Evolutionary conservation across 1,140 invertebrate species (phyloP).

Genomic region (Anoplolepis gracilipes): DNA sequence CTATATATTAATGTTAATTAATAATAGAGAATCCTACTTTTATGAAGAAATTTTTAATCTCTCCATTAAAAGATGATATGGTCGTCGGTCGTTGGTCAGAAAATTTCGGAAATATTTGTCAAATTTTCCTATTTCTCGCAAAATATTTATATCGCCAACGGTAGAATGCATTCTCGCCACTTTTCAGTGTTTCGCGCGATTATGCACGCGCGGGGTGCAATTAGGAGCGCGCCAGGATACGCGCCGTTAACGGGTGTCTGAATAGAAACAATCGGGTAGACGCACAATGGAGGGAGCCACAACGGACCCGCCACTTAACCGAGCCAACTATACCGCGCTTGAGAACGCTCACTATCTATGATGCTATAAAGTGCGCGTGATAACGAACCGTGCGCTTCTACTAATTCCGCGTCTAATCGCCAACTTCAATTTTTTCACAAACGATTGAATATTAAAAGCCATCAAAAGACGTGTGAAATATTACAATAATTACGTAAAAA

Average conservation of each 20-base stretch:
- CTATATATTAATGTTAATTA: not conserved
- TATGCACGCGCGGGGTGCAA: conserved; percentile 51
- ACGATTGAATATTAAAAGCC: not conserved
- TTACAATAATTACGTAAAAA: conserved; percentile 16
- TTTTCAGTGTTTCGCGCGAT: conserved; percentile 44
- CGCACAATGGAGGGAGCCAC: conserved; percentile 70
- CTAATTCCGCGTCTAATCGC: not conserved
- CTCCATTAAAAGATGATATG: not conserved
- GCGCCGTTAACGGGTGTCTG: conserved; percentile 70
- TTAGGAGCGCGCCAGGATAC: conserved; percentile 70
- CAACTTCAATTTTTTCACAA: not conserved
- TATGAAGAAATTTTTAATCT: not conserved
- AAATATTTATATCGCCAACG: too few species aligned
- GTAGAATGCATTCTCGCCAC: not conserved
- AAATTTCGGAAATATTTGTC: not conserved
- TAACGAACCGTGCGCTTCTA: not conserved
- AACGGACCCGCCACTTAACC: conserved; percentile 74
- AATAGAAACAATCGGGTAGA: conserved; percentile 73
- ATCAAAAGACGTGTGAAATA: not conserved
- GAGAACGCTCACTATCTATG: conserved; percentile 59
- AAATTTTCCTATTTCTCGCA: not conserved
- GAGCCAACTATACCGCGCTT: conserved; percentile 61
- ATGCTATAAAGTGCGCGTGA: conserved; percentile 54
- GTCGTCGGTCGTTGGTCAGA: too few species aligned
- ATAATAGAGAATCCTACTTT: not conserved